Base-by-base conservation (phyloP, 2,888 invertebrate species). In the Gnatocerus cornutus region DNA sequence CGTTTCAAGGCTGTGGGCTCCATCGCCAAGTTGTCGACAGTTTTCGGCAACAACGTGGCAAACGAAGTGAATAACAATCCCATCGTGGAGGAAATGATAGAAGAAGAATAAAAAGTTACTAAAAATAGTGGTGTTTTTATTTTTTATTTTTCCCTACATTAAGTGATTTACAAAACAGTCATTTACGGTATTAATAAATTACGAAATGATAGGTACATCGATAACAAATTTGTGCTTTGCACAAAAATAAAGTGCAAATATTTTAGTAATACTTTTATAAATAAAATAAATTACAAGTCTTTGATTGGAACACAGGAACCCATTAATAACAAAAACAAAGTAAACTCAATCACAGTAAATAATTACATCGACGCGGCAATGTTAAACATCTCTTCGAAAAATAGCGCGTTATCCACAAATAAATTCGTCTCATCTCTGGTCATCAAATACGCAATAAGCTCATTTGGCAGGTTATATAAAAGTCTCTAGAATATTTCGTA, bases 1-100 rank as follows among this genome's bases (percentile, higher is more conserved):
- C 87, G 90, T 74, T 92, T 92, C 75, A 90, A 90, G 82, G 91
- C 91, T 9, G 90, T 90, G 0, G 90, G 90, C 30, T 87, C 90
- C 7, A 88, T 91, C 56, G 90, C 90, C 0, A 87, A 86, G 70
- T 82, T 88, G 53, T 86, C 88, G 0, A 84, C 85, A 9, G 74
- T 80, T 48, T 84, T 84, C 73, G 76, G 79, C 0, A 81, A 80
- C 30, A 66, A 52, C 12, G 39, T 27, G 6, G 13, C 21, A 13
- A 59, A 48, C 10, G 12, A 50, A 12, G 10, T 41, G 12, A 59
- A 52, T 16, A 63, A 64, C 37, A 66, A 61, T 39, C 13, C 41
- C 12, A 30, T 16, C 16, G 56, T 13, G 10, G 48, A 29, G n/a
- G 29, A 29, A 27, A 50, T 50, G 1, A 10, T n/a, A n/a, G 48